A percentile compares a stretch with the other conserved stretches of the same genome.
These are phyloP conservation scores for Grammomys surdaster DNA, from an alignment of 2,113 vertebrate species.

Conservation along the genomic window DNA sequence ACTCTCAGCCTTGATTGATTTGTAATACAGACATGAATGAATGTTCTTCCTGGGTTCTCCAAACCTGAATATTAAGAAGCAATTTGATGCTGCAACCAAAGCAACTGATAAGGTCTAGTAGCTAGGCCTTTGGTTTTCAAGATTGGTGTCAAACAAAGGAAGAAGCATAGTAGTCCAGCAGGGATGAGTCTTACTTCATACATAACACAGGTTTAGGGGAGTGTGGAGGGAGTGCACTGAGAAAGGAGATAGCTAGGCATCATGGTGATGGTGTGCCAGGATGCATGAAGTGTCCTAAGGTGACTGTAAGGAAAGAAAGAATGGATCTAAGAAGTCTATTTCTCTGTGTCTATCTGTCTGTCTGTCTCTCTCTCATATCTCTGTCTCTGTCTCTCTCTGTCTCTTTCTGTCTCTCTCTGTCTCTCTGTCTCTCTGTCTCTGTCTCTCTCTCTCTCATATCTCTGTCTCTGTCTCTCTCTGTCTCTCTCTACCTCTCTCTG, in stretches of 20 bases:
- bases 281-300: not conserved
- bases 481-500: too few species aligned
- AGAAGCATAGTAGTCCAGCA: not conserved
- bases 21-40: not conserved
- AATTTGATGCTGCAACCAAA: not conserved
- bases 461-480: not conserved
- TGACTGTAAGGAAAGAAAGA: not conserved
- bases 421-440: not conserved
- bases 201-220: not conserved
- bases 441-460: too few species aligned
- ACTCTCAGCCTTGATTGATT: constrained; percentile 31
- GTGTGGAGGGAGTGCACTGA: rapidly evolving
- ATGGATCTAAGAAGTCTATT: not conserved
- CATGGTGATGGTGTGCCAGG: rapidly evolving
- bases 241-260: rapidly evolving
- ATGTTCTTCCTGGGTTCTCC: not conserved
- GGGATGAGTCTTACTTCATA: not conserved
- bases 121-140: constrained; percentile 1
- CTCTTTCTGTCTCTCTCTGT: not conserved
- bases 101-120: not conserved
- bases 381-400: not conserved
- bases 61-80: not conserved
- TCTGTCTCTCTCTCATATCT: not conserved
- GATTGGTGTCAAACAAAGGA: not conserved
- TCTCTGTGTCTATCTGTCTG: not conserved